phyloP scores from a whole-genome alignment of 2,113 vertebrate species.

The Rhabdomys dilectus region DNA sequence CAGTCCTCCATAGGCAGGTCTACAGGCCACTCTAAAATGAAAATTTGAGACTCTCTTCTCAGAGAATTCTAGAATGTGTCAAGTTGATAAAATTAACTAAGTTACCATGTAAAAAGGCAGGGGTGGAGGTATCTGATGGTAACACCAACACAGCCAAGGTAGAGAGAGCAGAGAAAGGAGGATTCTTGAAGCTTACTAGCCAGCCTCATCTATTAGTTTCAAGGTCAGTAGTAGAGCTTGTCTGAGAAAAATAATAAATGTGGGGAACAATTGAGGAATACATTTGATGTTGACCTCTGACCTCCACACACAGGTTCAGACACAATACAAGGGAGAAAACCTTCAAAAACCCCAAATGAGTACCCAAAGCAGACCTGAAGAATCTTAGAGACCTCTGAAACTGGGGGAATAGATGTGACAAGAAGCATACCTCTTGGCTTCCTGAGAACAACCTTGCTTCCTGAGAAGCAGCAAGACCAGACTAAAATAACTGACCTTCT shows the following conservation, averaged over 20 bases:
- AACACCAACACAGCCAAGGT: not conserved
- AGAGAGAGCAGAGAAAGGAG: not conserved
- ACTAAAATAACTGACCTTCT: not conserved
- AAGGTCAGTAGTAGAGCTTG: not conserved
- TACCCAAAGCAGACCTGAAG: not conserved
- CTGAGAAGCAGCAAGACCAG: not conserved
- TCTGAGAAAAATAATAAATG: not conserved
- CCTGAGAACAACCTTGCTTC: not conserved
- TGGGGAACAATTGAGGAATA: not conserved
- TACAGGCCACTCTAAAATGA: no score
- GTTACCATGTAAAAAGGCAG: not conserved
- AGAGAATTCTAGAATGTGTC: not conserved
- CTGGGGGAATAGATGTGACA: not conserved
- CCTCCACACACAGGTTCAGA: not conserved
- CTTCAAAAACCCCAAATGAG: not conserved
- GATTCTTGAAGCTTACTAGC: not conserved
- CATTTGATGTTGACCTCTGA: not conserved
- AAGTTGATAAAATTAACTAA: not conserved
- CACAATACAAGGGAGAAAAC: not conserved
- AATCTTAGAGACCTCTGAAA: not conserved
- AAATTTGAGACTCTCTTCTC: not conserved
- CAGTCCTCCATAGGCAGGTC: not conserved
- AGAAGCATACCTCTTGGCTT: not conserved
- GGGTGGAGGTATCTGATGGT: not conserved
- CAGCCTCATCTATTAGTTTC: not conserved